Evolutionary conservation across 1,140 invertebrate species (phyloP), one percentile per base, ranked within the genome.

Genomic region (Pachypeltis micranthus): DNA sequence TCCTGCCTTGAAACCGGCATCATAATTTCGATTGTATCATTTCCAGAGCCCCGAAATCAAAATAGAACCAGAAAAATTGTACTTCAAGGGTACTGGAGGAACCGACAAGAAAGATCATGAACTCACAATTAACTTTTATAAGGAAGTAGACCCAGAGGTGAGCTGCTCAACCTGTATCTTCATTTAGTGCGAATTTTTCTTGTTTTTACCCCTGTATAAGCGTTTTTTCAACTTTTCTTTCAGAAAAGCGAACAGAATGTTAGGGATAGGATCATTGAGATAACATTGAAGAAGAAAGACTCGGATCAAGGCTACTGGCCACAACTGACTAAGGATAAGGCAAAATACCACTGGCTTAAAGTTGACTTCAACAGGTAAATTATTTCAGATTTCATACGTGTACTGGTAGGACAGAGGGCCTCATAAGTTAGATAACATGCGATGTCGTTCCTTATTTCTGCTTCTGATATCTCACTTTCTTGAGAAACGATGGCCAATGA

Each of bases 311-410:
- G 86, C 12, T 96, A 84, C 72, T 97, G 94, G 94, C 87, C 90
- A 61, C 76, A 85, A 59, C 79, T 96, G 57, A 86, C 91, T 26
- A 90, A 90, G 75, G 90, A 91, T 67, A 88, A 87, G 68, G 85
- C 85, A 72, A 96, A 95, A 76, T 84, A 86, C 68, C 93, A 96
- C 73, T 98, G 94, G 93, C 80, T 98, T 60, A 96, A 95, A 77
- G 88, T 93, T 67, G 95, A 98, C 74, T 98, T 98, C 73, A 88
- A 91, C 69, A 93, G 94, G 54, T 63, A 1, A 51, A 21, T 51
- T 39, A n/a, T n/a, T n/a, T n/a, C n/a, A n/a, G n/a, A n/a, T n/a
- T n/a, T n/a, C n/a, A n/a, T n/a, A n/a, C n/a, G n/a, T n/a, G n/a
- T n/a, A n/a, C n/a, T n/a, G n/a, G n/a, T n/a, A n/a, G n/a, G n/a